phyloP scores from a whole-genome alignment of 2,888 invertebrate genomes.

The Orchesellides sinensis region DNA sequence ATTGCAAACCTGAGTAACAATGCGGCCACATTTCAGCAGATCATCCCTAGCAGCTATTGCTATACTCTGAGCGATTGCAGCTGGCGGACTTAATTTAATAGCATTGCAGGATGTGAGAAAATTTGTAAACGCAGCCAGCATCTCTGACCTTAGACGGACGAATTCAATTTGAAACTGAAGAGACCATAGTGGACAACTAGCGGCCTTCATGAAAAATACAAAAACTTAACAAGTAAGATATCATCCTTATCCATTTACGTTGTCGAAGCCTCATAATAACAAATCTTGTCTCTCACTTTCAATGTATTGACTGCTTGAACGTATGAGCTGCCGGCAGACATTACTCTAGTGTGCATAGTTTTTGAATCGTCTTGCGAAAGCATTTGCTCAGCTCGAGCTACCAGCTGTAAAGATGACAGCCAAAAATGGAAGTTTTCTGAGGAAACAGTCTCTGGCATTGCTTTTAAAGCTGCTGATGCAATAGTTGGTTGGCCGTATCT shows the following conservation, averaged over 20 bases:
- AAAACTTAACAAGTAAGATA: background rate
- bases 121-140: conserved; percentile 83
- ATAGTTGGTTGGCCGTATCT: conserved; percentile 88
- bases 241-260: background rate
- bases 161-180: conserved; percentile 87
- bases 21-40: conserved; percentile 87
- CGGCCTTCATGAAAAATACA: conserved; percentile 79
- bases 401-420: conserved; percentile 85
- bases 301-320: conserved; percentile 83
- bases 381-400: conserved; percentile 77
- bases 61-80: conserved; percentile 91
- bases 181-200: conserved; percentile 82
- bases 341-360: conserved; percentile 75
- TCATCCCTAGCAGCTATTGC: conserved; percentile 86
- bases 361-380: conserved; percentile 71
- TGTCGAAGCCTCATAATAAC: too few species aligned
- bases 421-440: conserved; percentile 94
- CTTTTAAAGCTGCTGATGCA: conserved; percentile 82
- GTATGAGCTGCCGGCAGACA: conserved; percentile 81
- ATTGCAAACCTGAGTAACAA: conserved; percentile 87
- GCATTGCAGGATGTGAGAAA: conserved; percentile 85
- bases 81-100: conserved; percentile 93
- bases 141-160: conserved; percentile 85
- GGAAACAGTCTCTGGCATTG: conserved; percentile 84
- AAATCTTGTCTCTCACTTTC: conserved; percentile 79